A percentile compares a stretch with the other conserved stretches of the same genome.
Conservation (phyloP, 2,888 invertebrate species). For the Drosophila falleni region DNA sequence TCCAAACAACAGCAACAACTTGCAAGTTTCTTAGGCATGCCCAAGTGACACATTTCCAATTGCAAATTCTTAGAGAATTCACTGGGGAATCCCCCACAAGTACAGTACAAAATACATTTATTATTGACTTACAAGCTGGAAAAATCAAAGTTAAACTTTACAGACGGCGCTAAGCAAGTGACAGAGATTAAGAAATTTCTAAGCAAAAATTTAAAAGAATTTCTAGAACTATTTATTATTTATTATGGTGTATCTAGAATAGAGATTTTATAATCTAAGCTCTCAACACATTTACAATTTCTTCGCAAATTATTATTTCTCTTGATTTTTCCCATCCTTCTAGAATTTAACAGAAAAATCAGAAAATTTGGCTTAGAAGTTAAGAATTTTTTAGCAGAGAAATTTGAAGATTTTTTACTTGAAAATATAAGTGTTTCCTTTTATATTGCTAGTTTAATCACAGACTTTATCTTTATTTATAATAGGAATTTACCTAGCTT, state of each 20-base stretch:
- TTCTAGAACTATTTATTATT: neutral
- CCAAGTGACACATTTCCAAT: conserved; percentile 74
- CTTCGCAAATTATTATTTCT: too few species aligned
- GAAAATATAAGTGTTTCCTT: too few species aligned
- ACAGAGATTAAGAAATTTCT: neutral
- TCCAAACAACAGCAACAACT: conserved; percentile 45
- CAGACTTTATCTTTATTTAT: neutral
- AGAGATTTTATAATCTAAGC: neutral
- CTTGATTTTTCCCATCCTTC: too few species aligned
- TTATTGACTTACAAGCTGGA: conserved; percentile 34
- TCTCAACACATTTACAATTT: neutral
- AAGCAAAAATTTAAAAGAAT: neutral
- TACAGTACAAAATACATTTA: conserved; percentile 5
- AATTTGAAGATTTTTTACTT: too few species aligned
- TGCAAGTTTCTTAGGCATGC: conserved; percentile 48
- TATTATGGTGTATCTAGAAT: neutral
- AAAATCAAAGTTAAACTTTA: conserved; percentile 24
- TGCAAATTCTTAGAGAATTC: conserved; percentile 41
- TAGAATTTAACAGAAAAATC: too few species aligned
- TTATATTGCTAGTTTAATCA: neutral
- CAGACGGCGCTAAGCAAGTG: neutral
- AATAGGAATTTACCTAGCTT: neutral
- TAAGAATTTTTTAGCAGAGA: too few species aligned
- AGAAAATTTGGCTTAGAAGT: too few species aligned
- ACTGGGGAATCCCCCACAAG: conserved; percentile 9